phyloP scores from a whole-genome alignment of 2,888 invertebrate genomes.

The Dynastes hyllus region DNA sequence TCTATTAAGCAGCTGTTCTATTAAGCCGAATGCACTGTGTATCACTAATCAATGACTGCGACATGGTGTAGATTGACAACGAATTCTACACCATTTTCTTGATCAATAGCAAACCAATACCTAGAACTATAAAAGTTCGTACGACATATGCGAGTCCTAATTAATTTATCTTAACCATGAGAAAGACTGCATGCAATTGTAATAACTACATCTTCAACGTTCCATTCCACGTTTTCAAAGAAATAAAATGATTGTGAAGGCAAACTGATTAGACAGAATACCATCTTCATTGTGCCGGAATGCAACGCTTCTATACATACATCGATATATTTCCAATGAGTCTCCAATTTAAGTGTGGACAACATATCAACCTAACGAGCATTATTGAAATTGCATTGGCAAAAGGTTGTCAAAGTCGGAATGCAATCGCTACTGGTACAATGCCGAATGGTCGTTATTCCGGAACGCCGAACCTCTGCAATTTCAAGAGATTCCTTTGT shows the following conservation, averaged over 20 bases:
- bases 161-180: too few relatives aligned
- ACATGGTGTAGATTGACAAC: too few relatives aligned
- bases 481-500: slow-evolving; percentile 30
- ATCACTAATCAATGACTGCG: too few relatives aligned
- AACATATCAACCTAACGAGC: slow-evolving; percentile 33
- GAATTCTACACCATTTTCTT: too few relatives aligned
- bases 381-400: slow-evolving; percentile 29
- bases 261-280: slow-evolving; percentile 12
- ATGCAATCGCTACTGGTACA: slow-evolving; percentile 6
- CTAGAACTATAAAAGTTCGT: too few relatives aligned
- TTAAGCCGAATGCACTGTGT: too few relatives aligned
- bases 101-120: too few relatives aligned
- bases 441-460: slow-evolving; percentile 29
- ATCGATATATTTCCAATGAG: slow-evolving; percentile 20
- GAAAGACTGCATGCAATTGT: not conserved
- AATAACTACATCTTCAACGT: not conserved
- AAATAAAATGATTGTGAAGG: slow-evolving; percentile 16
- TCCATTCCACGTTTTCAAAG: not conserved
- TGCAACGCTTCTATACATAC: not conserved
- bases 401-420: slow-evolving; percentile 27
- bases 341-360: slow-evolving; percentile 24
- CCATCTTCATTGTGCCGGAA: slow-evolving; percentile 6
- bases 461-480: slow-evolving; percentile 27
- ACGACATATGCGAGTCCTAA: too few relatives aligned
- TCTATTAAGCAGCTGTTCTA: too few relatives aligned